Percentiles rank a stretch among this genome's conserved stretches.
These are phyloP conservation scores for Tipula confusa DNA, from an alignment of 2,888 invertebrate genomes.

Conservation along the genomic window DNA sequence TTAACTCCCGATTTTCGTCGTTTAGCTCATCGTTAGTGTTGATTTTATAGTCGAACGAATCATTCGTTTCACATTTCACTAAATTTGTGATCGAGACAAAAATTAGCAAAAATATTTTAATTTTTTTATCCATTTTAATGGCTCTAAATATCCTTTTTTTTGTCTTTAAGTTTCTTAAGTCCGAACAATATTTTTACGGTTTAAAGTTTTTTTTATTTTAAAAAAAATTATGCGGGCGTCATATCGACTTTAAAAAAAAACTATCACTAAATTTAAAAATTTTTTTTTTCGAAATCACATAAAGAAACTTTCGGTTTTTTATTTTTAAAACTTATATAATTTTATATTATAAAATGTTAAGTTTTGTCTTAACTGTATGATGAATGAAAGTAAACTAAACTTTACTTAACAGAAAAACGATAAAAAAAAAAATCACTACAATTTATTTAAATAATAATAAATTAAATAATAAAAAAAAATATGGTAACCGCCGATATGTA, in stretches of 20 bases:
- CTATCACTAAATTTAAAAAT: neutral
- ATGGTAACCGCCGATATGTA: neutral
- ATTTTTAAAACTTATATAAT: neutral
- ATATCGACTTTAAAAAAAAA: neutral
- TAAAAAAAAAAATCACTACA: neutral
- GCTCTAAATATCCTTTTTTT: neutral
- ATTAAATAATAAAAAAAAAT: neutral
- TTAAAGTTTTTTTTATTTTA: neutral
- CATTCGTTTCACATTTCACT: conserved; percentile 26
- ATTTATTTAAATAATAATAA: neutral
- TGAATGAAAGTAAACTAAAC: conserved; percentile 28
- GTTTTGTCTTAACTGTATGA: conserved; percentile 7
- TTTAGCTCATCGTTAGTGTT: neutral
- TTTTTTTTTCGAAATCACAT: neutral
- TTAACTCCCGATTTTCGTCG: conserved; percentile 8
- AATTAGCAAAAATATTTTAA: conserved; percentile 4
- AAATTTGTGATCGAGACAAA: neutral
- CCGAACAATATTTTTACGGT: neutral
- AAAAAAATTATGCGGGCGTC: neutral
- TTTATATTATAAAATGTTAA: neutral
- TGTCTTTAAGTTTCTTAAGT: too few relatives aligned
- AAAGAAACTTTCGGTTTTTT: conserved; percentile 16
- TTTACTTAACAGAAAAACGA: neutral
- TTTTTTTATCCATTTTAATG: neutral
- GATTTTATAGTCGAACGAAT: neutral